Evolutionary conservation across 2,113 vertebrate genomes (phyloP), one percentile per base, ranked within the genome.

Genomic region (Chelonoidis abingdonii): DNA sequence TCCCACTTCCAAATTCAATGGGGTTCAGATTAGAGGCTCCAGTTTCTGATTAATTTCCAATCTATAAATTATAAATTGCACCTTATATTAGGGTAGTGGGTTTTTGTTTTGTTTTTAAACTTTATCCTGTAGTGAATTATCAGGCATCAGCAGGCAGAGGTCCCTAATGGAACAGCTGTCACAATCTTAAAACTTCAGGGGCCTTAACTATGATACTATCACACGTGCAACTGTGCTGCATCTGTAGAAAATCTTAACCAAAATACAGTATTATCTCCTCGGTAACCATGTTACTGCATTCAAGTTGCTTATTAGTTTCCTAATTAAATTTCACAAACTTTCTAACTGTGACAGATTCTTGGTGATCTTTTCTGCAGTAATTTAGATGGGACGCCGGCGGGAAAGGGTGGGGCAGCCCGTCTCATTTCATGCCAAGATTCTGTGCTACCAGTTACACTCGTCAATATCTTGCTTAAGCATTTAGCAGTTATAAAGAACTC

Each of bases 401-500:
- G 98, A 83, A 95, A 95, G 97, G 98, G 97, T 72, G 96, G 97
- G 96, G 88, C 96, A 10, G 38, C 25, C 93, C 9, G 29, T 98
- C 98, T 98, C 29, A 98, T 98, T 96, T 84, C 94, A 79, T 97
- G 98, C 98, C 98, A 98, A 97, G 97, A 82, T 97, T 95, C 22
- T 81, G 93, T 25, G 96, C 98, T 98, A 95, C 98, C 94, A 88
- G 98, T 97, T 97, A 82, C 96, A 97, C 98, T 95, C 91, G 97
- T 98, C 97, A 98, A 95, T 98, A 97, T 96, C 78, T 86, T 94
- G 94, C 93, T 97, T 95, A 75, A 98, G 97, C 97, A 93, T 97
- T 98, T 98, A 97, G 96, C 95, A 93, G 94, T 93, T 97, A 96
- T 98, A 97, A 98, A 98, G 98, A 97, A 95, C 98, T 98, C 98